Evolutionary conservation across 2,113 vertebrate species (phyloP).

Genomic region (Circaetus cinerascens): DNA sequence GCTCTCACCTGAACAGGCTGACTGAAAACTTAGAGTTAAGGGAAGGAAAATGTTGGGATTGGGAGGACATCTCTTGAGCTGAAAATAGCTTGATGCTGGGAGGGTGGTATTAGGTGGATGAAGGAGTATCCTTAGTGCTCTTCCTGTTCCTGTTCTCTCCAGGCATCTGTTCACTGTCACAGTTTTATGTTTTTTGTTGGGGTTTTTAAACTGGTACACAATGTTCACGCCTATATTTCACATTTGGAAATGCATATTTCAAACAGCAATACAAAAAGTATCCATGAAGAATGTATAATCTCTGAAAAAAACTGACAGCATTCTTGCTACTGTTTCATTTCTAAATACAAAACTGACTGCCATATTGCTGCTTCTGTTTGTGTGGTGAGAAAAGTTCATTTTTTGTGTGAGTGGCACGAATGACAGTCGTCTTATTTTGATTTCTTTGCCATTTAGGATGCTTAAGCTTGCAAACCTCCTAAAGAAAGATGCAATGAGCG

Average conservation of each 20-base stretch:
- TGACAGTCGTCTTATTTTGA: slow-evolving; percentile 78
- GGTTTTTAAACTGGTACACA: slow-evolving; percentile 74
- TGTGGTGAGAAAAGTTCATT: slow-evolving; percentile 91
- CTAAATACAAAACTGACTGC: slow-evolving; percentile 93
- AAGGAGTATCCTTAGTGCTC: background rate
- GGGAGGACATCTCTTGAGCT: background rate
- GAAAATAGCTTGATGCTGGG: background rate
- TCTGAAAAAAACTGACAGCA: slow-evolving; percentile 87
- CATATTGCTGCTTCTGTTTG: slow-evolving; percentile 88
- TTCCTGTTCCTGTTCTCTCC: background rate
- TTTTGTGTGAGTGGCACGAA: slow-evolving; percentile 83
- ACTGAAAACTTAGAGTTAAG: background rate
- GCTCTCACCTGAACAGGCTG: background rate
- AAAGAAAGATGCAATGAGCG: slow-evolving; percentile 79
- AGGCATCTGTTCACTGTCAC: background rate
- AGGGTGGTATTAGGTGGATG: background rate
- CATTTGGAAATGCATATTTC: slow-evolving; percentile 89
- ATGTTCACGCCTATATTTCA: slow-evolving; percentile 83
- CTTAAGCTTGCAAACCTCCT: slow-evolving; percentile 91
- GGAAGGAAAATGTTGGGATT: background rate
- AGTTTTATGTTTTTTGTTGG: background rate
- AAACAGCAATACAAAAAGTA: slow-evolving; percentile 90
- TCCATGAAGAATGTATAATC: slow-evolving; percentile 87
- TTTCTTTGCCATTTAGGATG: slow-evolving; percentile 86
- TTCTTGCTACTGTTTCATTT: slow-evolving; percentile 88